Base-by-base conservation (phyloP, 2,888 invertebrate genomes). In the Muschampia plurimacula region DNA sequence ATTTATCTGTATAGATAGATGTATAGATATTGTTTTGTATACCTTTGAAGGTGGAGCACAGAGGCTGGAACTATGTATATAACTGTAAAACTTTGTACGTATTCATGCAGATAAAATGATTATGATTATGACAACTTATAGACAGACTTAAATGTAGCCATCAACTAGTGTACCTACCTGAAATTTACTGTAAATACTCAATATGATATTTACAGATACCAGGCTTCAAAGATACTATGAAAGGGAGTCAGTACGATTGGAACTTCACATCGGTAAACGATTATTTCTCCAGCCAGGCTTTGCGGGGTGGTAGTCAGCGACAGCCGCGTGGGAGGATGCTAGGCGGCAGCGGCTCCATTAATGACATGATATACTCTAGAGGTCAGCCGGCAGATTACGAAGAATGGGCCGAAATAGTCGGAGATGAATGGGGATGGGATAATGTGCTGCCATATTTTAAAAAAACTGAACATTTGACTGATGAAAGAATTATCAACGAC, bases 281-380 rank as follows among this genome's bases (percentile, higher is more conserved):
- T 65, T 75, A 81, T 2, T 72, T 74, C 52, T 81, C 90, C 0
- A 87, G 92, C 62, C 91, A 90, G 72, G 86, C 86, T 0, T 79
- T 91, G 41, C 73, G 66, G 1, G 82, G 76, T 2, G 89, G 90
- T 4, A 80, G 78, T 0, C 87, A 90, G 81, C 78, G 78, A 32
- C 92, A 90, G 75, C 91, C 90, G 0, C 86, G 92, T 0, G 92
- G 91, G 13, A 87, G 78, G 76, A 84, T 91, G 87, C 83, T 93
- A 9, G 92, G 92, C 0, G 92, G 93, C 59, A 86, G 82, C 74
- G 91, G 91, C 57, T 89, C 91, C 39, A 77, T 91, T 72, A 92
- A 91, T 74, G 89, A 89, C 80, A 91, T 92, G 92, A 83, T 93
- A 10, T 92, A 93, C 78, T 79, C 91, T 2, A 82, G 93, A 5